Percentiles rank a stretch among this genome's conserved stretches.
These are phyloP conservation scores for Agrotis clavis DNA, from an alignment of 2,888 invertebrate genomes.

Conservation along the genomic window DNA sequence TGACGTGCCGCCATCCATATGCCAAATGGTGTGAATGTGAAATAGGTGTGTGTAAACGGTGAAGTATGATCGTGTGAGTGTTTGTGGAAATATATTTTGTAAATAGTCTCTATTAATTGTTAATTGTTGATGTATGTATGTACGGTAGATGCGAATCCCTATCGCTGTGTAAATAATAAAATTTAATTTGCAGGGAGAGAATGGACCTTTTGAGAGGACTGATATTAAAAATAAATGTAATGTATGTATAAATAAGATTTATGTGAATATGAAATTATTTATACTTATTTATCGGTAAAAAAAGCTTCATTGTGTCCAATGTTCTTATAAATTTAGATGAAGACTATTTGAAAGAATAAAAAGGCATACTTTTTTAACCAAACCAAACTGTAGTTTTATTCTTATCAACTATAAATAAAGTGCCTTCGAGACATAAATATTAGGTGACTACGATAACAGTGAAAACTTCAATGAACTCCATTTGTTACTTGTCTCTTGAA, in stretches of 20 bases:
- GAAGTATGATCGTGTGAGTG: slow-evolving; percentile 84
- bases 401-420: neutral
- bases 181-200: slow-evolving; percentile 91
- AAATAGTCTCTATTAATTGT: slow-evolving; percentile 91
- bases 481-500: too few relatives aligned
- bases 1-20: slow-evolving; percentile 88
- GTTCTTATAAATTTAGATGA: slow-evolving; percentile 92
- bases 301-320: slow-evolving; percentile 91
- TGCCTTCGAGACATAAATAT: neutral
- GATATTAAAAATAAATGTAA: slow-evolving; percentile 91
- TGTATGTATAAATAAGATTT: slow-evolving; percentile 91
- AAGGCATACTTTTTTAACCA: slow-evolving; percentile 92
- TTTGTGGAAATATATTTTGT: slow-evolving; percentile 88
- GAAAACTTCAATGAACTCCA: too few relatives aligned
- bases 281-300: slow-evolving; percentile 92
- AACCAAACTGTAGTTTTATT: slow-evolving; percentile 81
- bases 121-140: slow-evolving; percentile 91
- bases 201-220: slow-evolving; percentile 92
- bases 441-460: too few relatives aligned
- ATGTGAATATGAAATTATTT: slow-evolving; percentile 92
- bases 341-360: slow-evolving; percentile 91
- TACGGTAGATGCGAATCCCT: slow-evolving; percentile 91
- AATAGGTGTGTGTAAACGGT: slow-evolving; percentile 80
- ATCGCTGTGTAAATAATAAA: slow-evolving; percentile 91
- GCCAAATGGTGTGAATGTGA: slow-evolving; percentile 89